These are phyloP conservation scores for Danio tinwini DNA, from an alignment of 2,797 vertebrate genomes.

Conservation along the genomic window DNA sequence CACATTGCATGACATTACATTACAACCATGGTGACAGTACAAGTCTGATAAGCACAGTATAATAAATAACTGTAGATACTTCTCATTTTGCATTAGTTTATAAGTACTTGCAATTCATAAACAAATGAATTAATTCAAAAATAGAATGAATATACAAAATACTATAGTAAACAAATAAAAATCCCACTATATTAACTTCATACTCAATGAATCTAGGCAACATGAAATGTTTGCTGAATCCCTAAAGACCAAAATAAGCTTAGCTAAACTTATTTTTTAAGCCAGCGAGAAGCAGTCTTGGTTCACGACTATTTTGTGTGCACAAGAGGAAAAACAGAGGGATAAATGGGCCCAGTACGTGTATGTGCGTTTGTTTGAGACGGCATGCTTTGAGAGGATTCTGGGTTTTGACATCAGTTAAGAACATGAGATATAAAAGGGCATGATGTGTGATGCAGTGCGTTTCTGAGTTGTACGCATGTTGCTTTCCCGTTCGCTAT, in stretches of 20 bases:
- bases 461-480: slow-evolving; percentile 61
- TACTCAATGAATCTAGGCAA: not conserved
- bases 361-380: slow-evolving; percentile 6
- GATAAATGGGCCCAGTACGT: not conserved
- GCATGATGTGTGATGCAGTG: slow-evolving; percentile 65
- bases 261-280: not conserved
- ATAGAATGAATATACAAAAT: too few relatives aligned
- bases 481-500: slow-evolving; percentile 44
- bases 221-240: slow-evolving; percentile 4
- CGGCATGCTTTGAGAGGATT: not conserved
- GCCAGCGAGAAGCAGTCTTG: not conserved
- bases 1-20: too few relatives aligned
- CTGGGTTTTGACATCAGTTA: slow-evolving; percentile 41
- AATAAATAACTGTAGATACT: too few relatives aligned
- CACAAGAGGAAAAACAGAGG: slow-evolving; percentile 13
- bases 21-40: too few relatives aligned
- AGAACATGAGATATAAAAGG: slow-evolving; percentile 66
- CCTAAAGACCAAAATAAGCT: not conserved
- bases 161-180: not conserved
- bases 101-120: too few relatives aligned
- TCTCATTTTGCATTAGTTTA: too few relatives aligned
- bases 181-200: not conserved
- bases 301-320: slow-evolving; percentile 20
- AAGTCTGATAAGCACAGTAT: too few relatives aligned
- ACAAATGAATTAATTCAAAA: too few relatives aligned